Evolutionary conservation across 2,888 invertebrate species (phyloP).

Genomic region (Caenorhabditis plicata): DNA sequence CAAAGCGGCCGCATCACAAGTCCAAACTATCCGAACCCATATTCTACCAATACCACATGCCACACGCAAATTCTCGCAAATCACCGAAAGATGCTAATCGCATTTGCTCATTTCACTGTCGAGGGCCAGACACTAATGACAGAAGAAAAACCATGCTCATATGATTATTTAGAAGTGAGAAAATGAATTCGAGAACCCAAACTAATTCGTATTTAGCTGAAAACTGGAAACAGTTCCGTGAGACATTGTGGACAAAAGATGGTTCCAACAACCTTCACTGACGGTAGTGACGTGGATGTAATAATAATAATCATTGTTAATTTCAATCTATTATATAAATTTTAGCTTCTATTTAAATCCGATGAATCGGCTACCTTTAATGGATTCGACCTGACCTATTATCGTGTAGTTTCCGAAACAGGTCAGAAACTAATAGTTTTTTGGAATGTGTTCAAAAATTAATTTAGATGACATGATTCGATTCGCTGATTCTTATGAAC

Average conservation of each 20-base stretch:
- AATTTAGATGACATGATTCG: constrained; percentile 14
- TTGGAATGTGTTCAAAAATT: constrained; percentile 5
- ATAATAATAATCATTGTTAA: no score
- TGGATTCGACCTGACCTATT: constrained; percentile 53
- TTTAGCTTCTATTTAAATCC: constrained; percentile 19
- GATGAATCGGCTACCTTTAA: constrained; percentile 35
- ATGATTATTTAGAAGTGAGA: constrained; percentile 10
- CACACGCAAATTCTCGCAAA: constrained; percentile 37
- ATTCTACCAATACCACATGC: constrained; percentile 51
- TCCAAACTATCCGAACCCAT: constrained; percentile 58
- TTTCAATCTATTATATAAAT: background rate
- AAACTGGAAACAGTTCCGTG: no score
- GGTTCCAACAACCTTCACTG: constrained; percentile 5
- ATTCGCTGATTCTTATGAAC: constrained; percentile 47
- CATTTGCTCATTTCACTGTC: constrained; percentile 27
- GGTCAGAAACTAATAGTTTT: background rate
- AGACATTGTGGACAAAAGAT: no score
- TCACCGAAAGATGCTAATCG: constrained; percentile 29
- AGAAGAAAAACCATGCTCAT: constrained; percentile 1
- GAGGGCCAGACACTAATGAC: constrained; percentile 5
- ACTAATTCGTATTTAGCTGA: no score
- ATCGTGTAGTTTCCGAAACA: constrained; percentile 19
- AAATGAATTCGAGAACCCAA: no score
- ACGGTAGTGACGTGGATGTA: no score
- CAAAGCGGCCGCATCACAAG: constrained; percentile 48